These are phyloP conservation scores for Sciurus vulgaris DNA, from an alignment of 2,797 vertebrate genomes.

Conservation along the genomic window DNA sequence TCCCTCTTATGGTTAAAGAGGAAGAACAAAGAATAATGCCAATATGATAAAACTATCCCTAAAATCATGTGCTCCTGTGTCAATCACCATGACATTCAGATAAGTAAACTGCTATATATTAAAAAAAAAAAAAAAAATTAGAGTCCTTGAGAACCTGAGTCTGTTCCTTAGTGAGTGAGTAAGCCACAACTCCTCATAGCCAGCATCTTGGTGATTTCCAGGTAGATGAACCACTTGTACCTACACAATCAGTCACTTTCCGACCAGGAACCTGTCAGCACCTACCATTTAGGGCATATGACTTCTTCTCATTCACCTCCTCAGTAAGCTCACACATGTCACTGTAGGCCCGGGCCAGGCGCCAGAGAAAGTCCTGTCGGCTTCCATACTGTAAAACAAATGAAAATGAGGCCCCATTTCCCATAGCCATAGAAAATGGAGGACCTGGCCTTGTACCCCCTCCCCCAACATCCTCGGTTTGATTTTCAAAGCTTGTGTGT, in stretches of 20 bases:
- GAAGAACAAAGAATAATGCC: neutral
- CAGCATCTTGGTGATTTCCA: neutral
- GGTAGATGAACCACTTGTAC: neutral
- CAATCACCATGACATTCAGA: neutral
- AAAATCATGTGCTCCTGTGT: neutral
- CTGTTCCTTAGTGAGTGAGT: neutral
- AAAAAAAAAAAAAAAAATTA: neutral
- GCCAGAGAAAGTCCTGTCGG: constrained; percentile 94
- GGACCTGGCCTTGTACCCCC: neutral
- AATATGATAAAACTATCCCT: neutral
- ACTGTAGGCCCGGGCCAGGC: constrained; percentile 94
- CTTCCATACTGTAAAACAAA: constrained; percentile 89
- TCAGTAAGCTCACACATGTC: constrained; percentile 92
- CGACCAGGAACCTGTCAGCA: neutral
- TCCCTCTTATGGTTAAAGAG: neutral
- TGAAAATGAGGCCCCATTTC: neutral
- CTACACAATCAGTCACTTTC: neutral
- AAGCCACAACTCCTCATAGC: neutral
- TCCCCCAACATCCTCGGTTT: neutral
- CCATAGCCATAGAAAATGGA: neutral
- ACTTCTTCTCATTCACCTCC: constrained; percentile 89
- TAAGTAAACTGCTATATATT: neutral
- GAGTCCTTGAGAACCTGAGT: neutral
- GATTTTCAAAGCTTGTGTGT: neutral
- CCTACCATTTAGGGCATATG: constrained; percentile 89